phyloP scores from a whole-genome alignment of 2,888 invertebrate genomes.

The Sycophila texana region DNA sequence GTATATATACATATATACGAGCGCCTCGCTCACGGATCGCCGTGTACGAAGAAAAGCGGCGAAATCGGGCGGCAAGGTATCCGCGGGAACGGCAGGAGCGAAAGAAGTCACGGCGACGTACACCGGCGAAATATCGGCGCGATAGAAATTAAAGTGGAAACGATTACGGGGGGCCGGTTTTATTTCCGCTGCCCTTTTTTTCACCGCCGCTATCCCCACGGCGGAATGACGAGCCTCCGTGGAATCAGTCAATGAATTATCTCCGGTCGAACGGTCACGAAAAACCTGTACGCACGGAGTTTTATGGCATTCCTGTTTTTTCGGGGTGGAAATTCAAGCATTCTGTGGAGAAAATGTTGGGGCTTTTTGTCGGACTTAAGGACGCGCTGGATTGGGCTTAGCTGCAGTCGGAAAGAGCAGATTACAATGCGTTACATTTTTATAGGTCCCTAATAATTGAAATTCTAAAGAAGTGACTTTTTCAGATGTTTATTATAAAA shows the following conservation, averaged over 20 bases:
- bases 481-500: too few relatives aligned
- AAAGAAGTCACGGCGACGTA: constrained; percentile 18
- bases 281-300: not conserved
- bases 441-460: too few relatives aligned
- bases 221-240: constrained; percentile 20
- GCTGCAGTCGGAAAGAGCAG: too few relatives aligned
- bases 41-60: not conserved
- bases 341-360: too few relatives aligned
- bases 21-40: not conserved
- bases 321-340: not conserved
- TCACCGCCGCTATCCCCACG: too few relatives aligned
- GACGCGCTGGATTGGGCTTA: too few relatives aligned
- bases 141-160: constrained; percentile 49
- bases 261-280: not conserved
- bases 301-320: not conserved
- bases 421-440: too few relatives aligned
- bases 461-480: too few relatives aligned
- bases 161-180: constrained; percentile 49
- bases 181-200: constrained; percentile 45
- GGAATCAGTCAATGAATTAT: constrained; percentile 36
- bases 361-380: too few relatives aligned
- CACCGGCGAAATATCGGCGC: constrained; percentile 38
- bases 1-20: not conserved
- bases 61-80: constrained; percentile 38
- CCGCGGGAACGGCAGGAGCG: constrained; percentile 9